phyloP scores from a whole-genome alignment of 2,113 vertebrate species.

The Oreocharis arfaki region DNA sequence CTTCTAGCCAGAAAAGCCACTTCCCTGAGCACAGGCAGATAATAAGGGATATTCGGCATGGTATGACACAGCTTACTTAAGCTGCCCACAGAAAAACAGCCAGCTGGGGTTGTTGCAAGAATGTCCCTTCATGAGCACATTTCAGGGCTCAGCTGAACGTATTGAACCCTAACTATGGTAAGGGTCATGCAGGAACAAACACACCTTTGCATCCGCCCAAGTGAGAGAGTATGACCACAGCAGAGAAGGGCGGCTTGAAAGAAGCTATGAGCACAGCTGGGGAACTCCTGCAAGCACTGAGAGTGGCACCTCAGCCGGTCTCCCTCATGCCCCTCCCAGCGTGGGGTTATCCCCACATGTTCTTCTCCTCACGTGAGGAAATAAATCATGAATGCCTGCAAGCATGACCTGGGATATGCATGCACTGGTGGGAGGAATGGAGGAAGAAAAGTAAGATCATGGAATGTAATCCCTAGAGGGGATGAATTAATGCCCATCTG shows the following conservation, averaged over 20 bases:
- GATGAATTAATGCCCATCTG: neutral
- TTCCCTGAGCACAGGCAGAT: neutral
- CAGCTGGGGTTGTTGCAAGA: neutral
- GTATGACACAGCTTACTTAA: neutral
- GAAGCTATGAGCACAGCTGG: neutral
- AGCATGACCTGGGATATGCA: too few species aligned
- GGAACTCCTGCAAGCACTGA: neutral
- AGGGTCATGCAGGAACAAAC: neutral
- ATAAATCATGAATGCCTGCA: neutral
- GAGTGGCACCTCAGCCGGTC: neutral
- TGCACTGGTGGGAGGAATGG: neutral
- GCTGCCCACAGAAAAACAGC: neutral
- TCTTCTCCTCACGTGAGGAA: accelerated
- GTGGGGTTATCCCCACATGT: accelerated
- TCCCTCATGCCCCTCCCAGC: accelerated
- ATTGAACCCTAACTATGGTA: accelerated
- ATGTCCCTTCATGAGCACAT: neutral
- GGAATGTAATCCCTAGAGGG: neutral
- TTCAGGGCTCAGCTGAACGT: neutral
- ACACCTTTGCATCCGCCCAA: neutral
- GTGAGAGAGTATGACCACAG: neutral
- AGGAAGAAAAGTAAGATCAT: neutral
- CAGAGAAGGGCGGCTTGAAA: accelerated
- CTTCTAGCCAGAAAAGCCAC: neutral
- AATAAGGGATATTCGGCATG: neutral